These are phyloP conservation scores for Lasioglossum zephyrum DNA, from an alignment of 2,888 invertebrate species.

Conservation along the genomic window DNA sequence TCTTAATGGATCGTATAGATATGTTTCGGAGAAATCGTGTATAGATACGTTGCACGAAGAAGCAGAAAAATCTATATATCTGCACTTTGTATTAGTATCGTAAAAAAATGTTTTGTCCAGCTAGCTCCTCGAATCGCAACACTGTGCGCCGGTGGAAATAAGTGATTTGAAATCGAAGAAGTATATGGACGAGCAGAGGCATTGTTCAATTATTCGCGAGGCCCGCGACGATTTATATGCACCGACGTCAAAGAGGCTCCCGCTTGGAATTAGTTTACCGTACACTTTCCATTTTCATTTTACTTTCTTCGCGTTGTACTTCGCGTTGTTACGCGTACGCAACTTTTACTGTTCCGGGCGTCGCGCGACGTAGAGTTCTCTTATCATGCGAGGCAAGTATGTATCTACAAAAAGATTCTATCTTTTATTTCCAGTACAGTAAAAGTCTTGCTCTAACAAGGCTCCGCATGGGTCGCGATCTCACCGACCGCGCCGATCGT, in stretches of 20 bases:
- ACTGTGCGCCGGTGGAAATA: not conserved
- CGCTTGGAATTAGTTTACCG: slow-evolving; percentile 60
- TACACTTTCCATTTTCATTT: slow-evolving; percentile 71
- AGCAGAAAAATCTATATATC: no score
- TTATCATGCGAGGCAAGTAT: not conserved
- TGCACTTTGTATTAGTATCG: no score
- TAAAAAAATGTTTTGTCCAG: no score
- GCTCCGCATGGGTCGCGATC: no score
- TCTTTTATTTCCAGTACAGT: no score
- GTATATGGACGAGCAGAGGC: not conserved
- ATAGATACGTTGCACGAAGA: no score
- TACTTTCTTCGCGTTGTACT: slow-evolving; percentile 59
- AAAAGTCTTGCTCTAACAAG: no score
- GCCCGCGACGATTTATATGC: slow-evolving; percentile 54
- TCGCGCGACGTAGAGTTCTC: not conserved
- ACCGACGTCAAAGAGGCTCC: slow-evolving; percentile 50
- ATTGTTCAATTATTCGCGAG: slow-evolving; percentile 2
- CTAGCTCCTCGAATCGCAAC: no score
- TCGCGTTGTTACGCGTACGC: slow-evolving; percentile 31
- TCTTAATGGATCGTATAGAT: no score
- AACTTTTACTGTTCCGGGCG: slow-evolving; percentile 38
- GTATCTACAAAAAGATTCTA: no score
- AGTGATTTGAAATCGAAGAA: not conserved
- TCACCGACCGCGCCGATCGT: no score
- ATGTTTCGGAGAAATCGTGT: no score